Base-by-base conservation (phyloP, 2,113 vertebrate species). In the Benitochromis conjunctus region DNA sequence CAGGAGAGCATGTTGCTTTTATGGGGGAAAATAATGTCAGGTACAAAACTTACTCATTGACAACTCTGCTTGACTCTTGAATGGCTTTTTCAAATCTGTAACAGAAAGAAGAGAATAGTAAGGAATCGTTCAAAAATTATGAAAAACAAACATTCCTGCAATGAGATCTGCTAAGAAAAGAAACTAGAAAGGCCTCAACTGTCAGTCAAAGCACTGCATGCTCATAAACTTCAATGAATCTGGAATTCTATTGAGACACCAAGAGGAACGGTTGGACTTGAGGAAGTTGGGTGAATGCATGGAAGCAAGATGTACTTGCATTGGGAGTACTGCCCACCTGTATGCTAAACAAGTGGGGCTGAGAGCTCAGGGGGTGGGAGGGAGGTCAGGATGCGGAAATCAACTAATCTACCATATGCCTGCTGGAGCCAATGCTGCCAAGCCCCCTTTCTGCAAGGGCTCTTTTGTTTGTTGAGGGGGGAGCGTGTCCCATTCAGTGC, bases 31-130 rank as follows among this genome's bases (percentile, higher is more conserved):
- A 48, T 12, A 12, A 19, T 9, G 31, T 86, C 10, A 5, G 16
- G 24, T 71, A 53, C 5, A 56, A 7, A 53, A 97, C 97, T 97
- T 92, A 98, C 98, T 94, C 95, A 46, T 92, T 95, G 62, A 96
- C 56, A 8, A 95, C 57, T 34, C 46, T 90, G 18, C 95, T 93
- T 0, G 96, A 92, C 43, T 96, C 93, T 19, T 95, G 89, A 38
- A 97, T 94, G 19, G 94, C 93, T 41, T 91, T 96, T 87, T 97
- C 97, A 86, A 98, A 98, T 60, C 98, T 98, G 92, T 7, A 19
- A 88, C 9, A 76, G 55, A 58, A 85, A 89, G 6, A 2, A n/a
- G 36, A 64, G 14, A 56, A 13, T 1, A 2, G 43, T 4, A 9
- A 6, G 29, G 4, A 87, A 3, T 2, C 1, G 1, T 43, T 38